Evolutionary conservation across 92 coral and sea anemone species (phyloP), one percentile per base, ranked within the genome.

Genomic region (Heteractis magnifica): DNA sequence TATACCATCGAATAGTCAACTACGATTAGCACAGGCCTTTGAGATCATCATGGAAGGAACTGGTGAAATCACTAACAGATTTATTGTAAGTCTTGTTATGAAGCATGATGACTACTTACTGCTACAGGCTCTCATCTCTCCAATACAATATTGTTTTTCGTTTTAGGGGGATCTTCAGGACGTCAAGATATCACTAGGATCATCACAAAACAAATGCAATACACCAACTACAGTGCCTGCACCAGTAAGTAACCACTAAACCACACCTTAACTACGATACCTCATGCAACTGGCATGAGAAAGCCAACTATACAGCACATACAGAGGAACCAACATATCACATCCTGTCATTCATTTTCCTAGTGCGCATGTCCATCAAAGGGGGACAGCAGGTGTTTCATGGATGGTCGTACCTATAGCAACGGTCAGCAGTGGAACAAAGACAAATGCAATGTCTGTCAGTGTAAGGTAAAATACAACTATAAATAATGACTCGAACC

Each of bases 141-240:
- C 49, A 44, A 48, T 6, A 41, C n/a, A 49, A 9, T 49, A 10
- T 75, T 74, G 8, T 10, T 73, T 6, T 65, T 14, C 77, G 20
- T 51, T 75, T 6, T 79, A 94, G 94, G 98, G 98, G 14, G 86
- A 85, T 60, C 87, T 94, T 15, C 98, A 94, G 84, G 97, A 94
- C 65, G 98, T 94, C n/a, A 94, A 85, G 71, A 87, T 94, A 44
- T n/a, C 78, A 6, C 78, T 74, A 52, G 98, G 98, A 78, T 50
- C 75, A 5, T 14, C 82, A 4, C 52, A 8, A 44, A 41, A 44
- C 12, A 71, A 52, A n/a, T 85, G 88, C 68, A 68, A 62, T 14
- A 19, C 83, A 52, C 83, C 83, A 2, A 77, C 88, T 0, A 71
- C 49, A 20, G 60, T 81, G 34, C 87, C 87, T 56, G 64, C 52